phyloP scores from a whole-genome alignment of 2,797 vertebrate species.

The Micropoecilia bifurca region DNA sequence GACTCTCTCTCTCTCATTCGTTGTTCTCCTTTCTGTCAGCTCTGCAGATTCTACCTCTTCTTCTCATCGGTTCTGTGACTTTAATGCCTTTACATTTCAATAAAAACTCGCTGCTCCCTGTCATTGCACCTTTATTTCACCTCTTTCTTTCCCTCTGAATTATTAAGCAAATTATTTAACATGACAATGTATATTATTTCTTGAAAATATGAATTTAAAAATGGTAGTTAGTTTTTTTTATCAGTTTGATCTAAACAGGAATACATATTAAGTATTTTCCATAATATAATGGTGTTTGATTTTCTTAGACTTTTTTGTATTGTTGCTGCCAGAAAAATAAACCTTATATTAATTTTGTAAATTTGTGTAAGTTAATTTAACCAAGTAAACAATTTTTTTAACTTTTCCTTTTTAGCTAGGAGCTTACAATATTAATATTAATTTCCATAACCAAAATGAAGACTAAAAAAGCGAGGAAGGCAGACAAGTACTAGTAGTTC shows the following conservation, averaged over 20 bases:
- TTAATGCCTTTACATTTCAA: constrained; percentile 11
- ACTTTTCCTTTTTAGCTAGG: too few relatives aligned
- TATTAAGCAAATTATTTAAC: background rate
- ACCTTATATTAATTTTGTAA: too few relatives aligned
- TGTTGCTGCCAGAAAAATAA: too few relatives aligned
- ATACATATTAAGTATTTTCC: background rate
- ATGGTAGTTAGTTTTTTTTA: background rate
- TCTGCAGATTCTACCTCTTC: constrained; percentile 1
- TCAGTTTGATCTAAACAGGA: background rate
- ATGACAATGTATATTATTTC: background rate
- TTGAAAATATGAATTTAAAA: background rate
- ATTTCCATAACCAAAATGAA: background rate
- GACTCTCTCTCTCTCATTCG: background rate
- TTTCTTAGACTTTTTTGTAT: too few relatives aligned
- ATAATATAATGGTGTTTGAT: background rate
- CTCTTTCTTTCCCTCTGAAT: background rate
- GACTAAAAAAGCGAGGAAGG: background rate
- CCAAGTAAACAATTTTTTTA: too few relatives aligned
- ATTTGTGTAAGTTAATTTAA: too few relatives aligned
- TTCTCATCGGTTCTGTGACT: constrained; percentile 8
- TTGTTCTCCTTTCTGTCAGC: background rate
- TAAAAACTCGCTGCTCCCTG: constrained; percentile 18
- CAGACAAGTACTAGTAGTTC: background rate
- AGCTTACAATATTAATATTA: background rate
- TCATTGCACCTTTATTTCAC: background rate